A percentile compares a stretch with the other conserved stretches of the same genome.
phyloP scores from a whole-genome alignment of 2,888 invertebrate species.

The Argyresthia goedartella region DNA sequence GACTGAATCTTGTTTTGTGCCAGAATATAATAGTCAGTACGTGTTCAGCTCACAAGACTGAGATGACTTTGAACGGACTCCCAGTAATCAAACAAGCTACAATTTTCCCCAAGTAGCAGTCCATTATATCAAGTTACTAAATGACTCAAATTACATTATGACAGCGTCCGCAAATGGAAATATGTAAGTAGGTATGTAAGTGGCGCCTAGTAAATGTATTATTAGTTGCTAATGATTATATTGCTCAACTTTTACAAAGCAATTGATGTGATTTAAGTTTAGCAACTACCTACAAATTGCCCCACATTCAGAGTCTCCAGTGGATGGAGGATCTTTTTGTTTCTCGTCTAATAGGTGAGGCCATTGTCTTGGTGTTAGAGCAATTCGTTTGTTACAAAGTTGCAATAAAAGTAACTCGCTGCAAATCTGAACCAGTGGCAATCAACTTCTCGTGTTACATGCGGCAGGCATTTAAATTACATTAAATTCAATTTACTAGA shows the following conservation, averaged over 20 bases:
- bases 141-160: not conserved
- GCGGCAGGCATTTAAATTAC: conserved; percentile 53
- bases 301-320: not conserved
- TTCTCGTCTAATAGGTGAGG: conserved; percentile 23
- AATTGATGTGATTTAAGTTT: conserved; percentile 2
- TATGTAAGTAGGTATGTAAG: not conserved
- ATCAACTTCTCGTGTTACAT: conserved; percentile 42
- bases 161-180: not conserved
- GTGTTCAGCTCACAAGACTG: not conserved
- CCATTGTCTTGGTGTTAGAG: conserved; percentile 35
- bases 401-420: conserved; percentile 27
- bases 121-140: not conserved
- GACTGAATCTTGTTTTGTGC: no score
- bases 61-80: no score
- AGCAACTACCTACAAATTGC: not conserved
- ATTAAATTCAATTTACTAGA: conserved; percentile 49
- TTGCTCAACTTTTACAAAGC: conserved; percentile 1
- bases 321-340: conserved; percentile 3
- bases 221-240: not conserved
- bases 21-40: no score
- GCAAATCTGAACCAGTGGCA: conserved; percentile 31
- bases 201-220: not conserved
- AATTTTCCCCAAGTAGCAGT: no score
- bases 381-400: conserved; percentile 37
- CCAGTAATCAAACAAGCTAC: no score